phyloP scores from a whole-genome alignment of 2,888 invertebrate species.

The Meiosimyza decipiens region DNA sequence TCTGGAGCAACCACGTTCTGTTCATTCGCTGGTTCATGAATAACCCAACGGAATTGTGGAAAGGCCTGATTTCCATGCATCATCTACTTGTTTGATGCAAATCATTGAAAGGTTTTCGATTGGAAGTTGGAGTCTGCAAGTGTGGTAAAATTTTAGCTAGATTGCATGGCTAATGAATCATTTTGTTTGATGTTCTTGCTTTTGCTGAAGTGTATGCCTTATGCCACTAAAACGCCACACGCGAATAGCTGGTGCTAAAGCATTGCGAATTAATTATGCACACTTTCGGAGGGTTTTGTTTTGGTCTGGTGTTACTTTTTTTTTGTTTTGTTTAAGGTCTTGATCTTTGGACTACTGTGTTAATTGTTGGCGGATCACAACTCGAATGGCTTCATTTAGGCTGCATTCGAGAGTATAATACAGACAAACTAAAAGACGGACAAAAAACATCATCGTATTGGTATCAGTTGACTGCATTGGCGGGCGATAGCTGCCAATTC shows the following conservation, averaged over 20 bases:
- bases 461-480: slow-evolving; percentile 9
- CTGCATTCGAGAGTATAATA: slow-evolving; percentile 24
- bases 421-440: not conserved
- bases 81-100: slow-evolving; percentile 14
- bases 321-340: slow-evolving; percentile 54
- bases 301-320: slow-evolving; percentile 17
- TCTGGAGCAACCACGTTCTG: not conserved
- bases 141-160: slow-evolving; percentile 59
- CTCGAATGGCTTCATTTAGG: slow-evolving; percentile 49
- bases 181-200: slow-evolving; percentile 48
- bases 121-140: not conserved
- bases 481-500: not conserved
- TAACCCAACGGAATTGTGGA: not conserved
- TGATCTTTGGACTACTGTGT: slow-evolving; percentile 66
- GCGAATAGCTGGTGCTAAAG: slow-evolving; percentile 35
- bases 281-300: slow-evolving; percentile 53
- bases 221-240: not conserved
- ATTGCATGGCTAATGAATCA: slow-evolving; percentile 63
- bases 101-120: slow-evolving; percentile 6
- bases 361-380: slow-evolving; percentile 57
- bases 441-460: not conserved
- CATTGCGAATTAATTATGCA: slow-evolving; percentile 65
- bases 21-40: not conserved
- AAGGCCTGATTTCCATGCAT: not conserved
- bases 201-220: slow-evolving; percentile 30